Conservation (phyloP, 2,797 vertebrate genomes). For the Leptatherina wallacei region DNA sequence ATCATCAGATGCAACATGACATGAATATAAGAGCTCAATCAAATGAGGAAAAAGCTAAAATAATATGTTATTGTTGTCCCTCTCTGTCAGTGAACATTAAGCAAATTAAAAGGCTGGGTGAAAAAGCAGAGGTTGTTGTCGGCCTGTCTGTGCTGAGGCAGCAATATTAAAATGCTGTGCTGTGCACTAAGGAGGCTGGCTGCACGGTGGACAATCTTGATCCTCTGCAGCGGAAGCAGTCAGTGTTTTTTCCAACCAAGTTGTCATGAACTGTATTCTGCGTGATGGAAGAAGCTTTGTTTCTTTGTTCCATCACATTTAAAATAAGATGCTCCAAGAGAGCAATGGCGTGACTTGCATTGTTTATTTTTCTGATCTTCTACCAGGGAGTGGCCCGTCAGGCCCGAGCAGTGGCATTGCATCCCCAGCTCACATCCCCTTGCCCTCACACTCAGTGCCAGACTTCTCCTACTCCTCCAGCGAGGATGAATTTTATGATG, state of each 20-base stretch:
- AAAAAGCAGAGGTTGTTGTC: slow-evolving; percentile 49
- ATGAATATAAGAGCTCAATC: slow-evolving; percentile 4
- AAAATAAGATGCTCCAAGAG: not conserved
- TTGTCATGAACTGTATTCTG: not conserved
- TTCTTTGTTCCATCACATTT: not conserved
- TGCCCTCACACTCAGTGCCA: slow-evolving; percentile 94
- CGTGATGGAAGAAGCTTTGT: not conserved
- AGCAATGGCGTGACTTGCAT: not conserved
- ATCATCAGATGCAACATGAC: not conserved
- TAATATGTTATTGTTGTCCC: not conserved
- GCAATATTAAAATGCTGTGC: slow-evolving; percentile 67
- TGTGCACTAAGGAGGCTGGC: slow-evolving; percentile 60
- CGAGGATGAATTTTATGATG: slow-evolving; percentile 99
- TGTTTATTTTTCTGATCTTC: slow-evolving; percentile 1
- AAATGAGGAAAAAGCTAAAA: not conserved
- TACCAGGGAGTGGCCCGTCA: slow-evolving; percentile 92
- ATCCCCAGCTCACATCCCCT: slow-evolving; percentile 93
- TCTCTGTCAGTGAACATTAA: slow-evolving; percentile 19
- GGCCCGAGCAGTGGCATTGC: slow-evolving; percentile 94
- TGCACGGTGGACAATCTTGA: slow-evolving; percentile 55
- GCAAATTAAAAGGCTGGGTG: slow-evolving; percentile 34
- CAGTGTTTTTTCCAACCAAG: slow-evolving; percentile 28
- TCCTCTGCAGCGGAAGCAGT: slow-evolving; percentile 57
- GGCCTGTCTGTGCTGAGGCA: slow-evolving; percentile 67
- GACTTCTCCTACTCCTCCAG: slow-evolving; percentile 99